A percentile compares a stretch with the other conserved stretches of the same genome.
Conservation (phyloP, 1,140 invertebrate species). For the Papilio xuthus region DNA sequence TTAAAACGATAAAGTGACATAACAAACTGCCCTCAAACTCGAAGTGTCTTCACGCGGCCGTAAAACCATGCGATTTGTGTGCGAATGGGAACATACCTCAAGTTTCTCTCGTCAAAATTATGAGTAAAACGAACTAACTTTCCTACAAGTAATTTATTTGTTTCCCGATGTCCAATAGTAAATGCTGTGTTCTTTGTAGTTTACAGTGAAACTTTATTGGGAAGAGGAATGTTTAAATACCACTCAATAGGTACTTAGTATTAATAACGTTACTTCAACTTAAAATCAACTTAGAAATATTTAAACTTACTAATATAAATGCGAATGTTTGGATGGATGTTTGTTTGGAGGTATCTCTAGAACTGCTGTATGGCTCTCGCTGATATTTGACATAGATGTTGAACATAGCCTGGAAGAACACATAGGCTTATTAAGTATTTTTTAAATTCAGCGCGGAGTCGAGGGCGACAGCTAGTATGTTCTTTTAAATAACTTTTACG, state of each 20-base stretch:
- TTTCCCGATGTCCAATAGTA: slow-evolving; percentile 13
- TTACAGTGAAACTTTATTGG: not conserved
- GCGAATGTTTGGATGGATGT: no score
- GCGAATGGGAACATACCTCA: not conserved
- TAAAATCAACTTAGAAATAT: not conserved
- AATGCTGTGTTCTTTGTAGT: not conserved
- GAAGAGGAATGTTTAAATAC: not conserved
- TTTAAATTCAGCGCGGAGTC: no score
- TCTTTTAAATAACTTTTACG: no score
- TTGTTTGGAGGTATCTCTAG: no score
- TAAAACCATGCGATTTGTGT: slow-evolving; percentile 13
- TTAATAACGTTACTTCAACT: not conserved
- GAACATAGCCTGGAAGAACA: no score
- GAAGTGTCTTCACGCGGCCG: slow-evolving; percentile 14
- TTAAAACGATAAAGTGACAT: slow-evolving; percentile 9
- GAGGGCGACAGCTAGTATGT: no score
- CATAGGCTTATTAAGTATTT: no score
- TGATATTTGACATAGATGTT: no score
- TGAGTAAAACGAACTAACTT: slow-evolving; percentile 9
- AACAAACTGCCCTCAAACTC: not conserved
- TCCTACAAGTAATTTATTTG: not conserved
- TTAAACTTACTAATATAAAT: not conserved
- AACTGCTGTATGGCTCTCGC: no score
- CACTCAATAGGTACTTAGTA: not conserved
- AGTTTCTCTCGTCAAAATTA: slow-evolving; percentile 16